Evolutionary conservation across 2,113 vertebrate genomes (phyloP).

Genomic region (Xiphophorus hellerii): DNA sequence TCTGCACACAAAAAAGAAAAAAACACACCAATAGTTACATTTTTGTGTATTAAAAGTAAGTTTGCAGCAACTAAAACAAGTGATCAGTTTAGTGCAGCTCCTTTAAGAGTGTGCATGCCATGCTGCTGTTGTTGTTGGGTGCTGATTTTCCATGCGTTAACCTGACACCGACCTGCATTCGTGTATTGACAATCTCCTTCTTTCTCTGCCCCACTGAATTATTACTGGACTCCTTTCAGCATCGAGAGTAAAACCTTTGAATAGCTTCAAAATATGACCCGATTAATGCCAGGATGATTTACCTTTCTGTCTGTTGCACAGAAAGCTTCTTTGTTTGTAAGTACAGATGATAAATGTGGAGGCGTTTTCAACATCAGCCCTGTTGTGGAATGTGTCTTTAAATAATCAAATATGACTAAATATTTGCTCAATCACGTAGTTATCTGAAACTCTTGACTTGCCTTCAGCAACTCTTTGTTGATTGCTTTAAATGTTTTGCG

Average conservation of each 20-base stretch:
- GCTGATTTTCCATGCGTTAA: conserved; percentile 72
- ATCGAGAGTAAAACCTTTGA: conserved; percentile 28
- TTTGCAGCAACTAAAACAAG: not conserved
- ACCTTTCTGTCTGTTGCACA: not conserved
- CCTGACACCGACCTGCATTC: conserved; percentile 70
- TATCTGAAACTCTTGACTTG: not conserved
- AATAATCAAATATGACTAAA: not conserved
- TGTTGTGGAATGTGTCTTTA: not conserved
- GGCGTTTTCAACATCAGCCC: not conserved
- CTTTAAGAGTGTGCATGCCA: conserved; percentile 50
- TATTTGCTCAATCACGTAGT: not conserved
- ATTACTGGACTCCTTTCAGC: conserved; percentile 59
- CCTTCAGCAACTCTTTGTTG: not conserved
- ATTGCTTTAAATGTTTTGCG: not conserved
- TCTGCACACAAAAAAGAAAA: not conserved
- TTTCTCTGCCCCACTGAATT: conserved; percentile 64
- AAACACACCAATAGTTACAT: not conserved
- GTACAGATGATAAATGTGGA: not conserved
- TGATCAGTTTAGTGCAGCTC: not conserved
- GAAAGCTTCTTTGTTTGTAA: not conserved
- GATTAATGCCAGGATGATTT: not conserved
- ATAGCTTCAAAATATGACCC: conserved; percentile 12
- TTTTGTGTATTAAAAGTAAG: not conserved
- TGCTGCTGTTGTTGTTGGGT: conserved; percentile 68
- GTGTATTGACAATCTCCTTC: conserved; percentile 65